Base-by-base conservation (phyloP, 2,113 vertebrate species). In the Hydropotes inermis region DNA sequence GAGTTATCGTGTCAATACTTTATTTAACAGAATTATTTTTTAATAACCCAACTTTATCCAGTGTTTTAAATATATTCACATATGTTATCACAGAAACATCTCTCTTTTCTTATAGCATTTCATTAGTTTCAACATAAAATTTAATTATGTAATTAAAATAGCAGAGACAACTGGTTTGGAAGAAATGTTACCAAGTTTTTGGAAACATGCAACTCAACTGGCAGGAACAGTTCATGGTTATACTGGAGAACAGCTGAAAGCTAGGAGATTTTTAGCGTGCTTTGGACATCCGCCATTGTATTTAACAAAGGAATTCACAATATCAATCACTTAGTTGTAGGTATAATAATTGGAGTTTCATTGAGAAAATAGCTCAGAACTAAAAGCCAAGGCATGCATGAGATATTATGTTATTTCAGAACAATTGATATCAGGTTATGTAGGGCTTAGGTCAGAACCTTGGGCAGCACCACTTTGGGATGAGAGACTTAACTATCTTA, bases 121-220 rank as follows among this genome's bases (percentile, higher is more conserved):
- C 58, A 58, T 81, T 52, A 90, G n/a, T 86, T 85, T 47, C 17
- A 86, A 47, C 7, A 81, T 43, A 57, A 82, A 92, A 85, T 92
- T 94, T 88, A 93, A 83, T 93, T 54, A 79, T 45, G 27, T 57
- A 61, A 92, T 96, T 95, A 86, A 86, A 74, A 82, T 43, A 81
- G 43, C 28, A 92, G 85, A 76, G 60, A 67, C 33, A 67, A 97
- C 33, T 94, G 45, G 12, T 58, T 87, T 92, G 85, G 60, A 78
- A 90, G 85, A 90, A 95, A 74, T 30, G 57, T 61, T 82, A 76
- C 45, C 54, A 57, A 45, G 2, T 39, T 89, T 96, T 52, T 39
- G 55, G 33, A 57, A 86, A 82, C 3, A 10, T 15, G 30, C 28
- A 27, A 85, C 23, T 74, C 23, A 70, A 6, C 23, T 76, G 85